phyloP scores from a whole-genome alignment of 2,113 vertebrate species.

The Gobio gobio region DNA sequence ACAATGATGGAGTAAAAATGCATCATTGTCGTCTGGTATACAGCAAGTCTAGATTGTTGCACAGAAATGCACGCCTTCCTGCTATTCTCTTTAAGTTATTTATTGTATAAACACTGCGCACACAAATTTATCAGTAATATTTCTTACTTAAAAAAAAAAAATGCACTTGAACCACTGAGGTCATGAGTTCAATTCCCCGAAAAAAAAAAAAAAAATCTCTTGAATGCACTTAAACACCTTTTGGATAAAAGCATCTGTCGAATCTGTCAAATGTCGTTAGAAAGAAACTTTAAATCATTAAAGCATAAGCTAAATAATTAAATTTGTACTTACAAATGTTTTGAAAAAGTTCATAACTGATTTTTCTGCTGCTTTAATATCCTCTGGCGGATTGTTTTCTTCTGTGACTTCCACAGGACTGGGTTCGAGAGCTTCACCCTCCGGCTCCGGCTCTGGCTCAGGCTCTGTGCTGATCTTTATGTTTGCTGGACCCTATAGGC shows the following conservation, averaged over 20 bases:
- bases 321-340: conserved; percentile 84
- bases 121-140: background rate
- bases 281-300: background rate
- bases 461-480: conserved; percentile 62
- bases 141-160: background rate
- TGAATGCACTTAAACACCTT: too few relatives aligned
- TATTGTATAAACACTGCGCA: background rate
- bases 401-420: conserved; percentile 54
- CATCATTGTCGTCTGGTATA: conserved; percentile 10
- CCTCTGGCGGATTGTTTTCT: conserved; percentile 54
- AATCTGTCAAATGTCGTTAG: too few relatives aligned
- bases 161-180: background rate
- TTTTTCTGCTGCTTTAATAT: conserved; percentile 72
- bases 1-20: conserved; percentile 24
- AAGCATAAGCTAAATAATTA: conserved; percentile 2
- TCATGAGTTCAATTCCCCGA: background rate
- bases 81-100: too few relatives aligned
- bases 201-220: too few relatives aligned
- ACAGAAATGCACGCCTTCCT: background rate
- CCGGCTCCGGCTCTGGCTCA: conserved; percentile 57
- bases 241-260: too few relatives aligned
- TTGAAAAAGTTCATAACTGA: conserved; percentile 98
- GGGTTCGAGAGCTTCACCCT: conserved; percentile 37
- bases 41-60: background rate
- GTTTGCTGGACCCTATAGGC: conserved; percentile 70